A percentile compares a stretch with the other conserved stretches of the same genome.
Evolutionary conservation across 2,888 invertebrate species (phyloP).

Genomic region (Fragum sueziense): DNA sequence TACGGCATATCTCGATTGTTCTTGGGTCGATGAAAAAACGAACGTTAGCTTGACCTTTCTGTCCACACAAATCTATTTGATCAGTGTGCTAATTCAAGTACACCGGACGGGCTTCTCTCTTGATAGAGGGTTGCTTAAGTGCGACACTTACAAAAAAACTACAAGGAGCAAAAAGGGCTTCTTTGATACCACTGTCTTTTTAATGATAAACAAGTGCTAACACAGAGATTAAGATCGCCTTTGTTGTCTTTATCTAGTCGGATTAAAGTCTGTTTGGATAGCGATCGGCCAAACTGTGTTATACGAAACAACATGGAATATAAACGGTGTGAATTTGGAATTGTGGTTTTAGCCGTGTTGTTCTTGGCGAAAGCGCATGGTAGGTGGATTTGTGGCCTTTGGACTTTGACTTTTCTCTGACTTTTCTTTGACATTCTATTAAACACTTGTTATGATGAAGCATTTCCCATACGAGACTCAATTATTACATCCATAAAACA

Average conservation of each 20-base stretch:
- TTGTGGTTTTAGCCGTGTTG: background rate
- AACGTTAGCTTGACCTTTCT: too few species aligned
- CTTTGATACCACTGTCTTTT: background rate
- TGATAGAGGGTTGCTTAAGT: background rate
- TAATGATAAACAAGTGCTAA: background rate
- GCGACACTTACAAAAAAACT: background rate
- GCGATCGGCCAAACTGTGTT: background rate
- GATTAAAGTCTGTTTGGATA: background rate
- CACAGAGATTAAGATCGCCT: background rate
- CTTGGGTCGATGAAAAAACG: too few species aligned
- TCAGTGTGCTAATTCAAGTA: background rate
- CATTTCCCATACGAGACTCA: too few species aligned
- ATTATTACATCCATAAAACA: background rate
- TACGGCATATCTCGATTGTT: too few species aligned
- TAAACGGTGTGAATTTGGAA: background rate
- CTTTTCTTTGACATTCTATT: too few species aligned
- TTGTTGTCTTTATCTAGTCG: background rate
- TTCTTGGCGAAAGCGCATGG: background rate
- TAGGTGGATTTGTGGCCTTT: background rate
- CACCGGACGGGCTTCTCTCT: background rate
- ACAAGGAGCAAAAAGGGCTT: slow-evolving; percentile 7
- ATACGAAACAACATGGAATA: background rate
- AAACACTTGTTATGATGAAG: too few species aligned
- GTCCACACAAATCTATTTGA: too few species aligned
- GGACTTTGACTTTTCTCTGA: background rate